Conservation (phyloP, 2,888 invertebrate species). For the Cerceris ruficornis region DNA sequence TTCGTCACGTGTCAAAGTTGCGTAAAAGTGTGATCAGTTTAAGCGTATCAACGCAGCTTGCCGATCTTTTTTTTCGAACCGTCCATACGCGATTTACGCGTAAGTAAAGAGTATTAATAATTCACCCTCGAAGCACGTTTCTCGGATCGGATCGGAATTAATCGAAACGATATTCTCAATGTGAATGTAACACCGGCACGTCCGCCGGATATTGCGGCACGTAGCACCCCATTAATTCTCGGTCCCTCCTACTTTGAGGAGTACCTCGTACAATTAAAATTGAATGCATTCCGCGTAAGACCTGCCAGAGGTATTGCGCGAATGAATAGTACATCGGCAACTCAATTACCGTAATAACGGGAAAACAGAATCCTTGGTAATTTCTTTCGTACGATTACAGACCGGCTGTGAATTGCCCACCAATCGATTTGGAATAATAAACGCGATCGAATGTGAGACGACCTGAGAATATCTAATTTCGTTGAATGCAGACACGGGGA, state of each 20-base stretch:
- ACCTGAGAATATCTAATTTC: too few relatives aligned
- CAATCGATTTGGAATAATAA: not conserved
- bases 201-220: slow-evolving; percentile 15
- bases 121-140: slow-evolving; percentile 13
- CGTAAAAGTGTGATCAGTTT: not conserved
- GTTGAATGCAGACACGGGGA: too few relatives aligned
- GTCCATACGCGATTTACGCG: too few relatives aligned
- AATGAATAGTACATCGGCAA: slow-evolving; percentile 1
- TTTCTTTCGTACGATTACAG: not conserved
- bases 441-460: too few relatives aligned
- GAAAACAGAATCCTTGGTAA: not conserved
- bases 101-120: not conserved
- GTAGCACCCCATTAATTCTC: slow-evolving; percentile 10
- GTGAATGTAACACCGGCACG: slow-evolving; percentile 11
- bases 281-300: not conserved
- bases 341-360: slow-evolving; percentile 16
- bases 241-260: slow-evolving; percentile 6
- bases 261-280: slow-evolving; percentile 12
- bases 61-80: not conserved
- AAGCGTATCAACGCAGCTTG: not conserved
- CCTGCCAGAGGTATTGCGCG: slow-evolving; percentile 10
- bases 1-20: too few relatives aligned
- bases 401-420: not conserved
- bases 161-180: slow-evolving; percentile 17
- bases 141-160: slow-evolving; percentile 25